Base-by-base conservation (phyloP, 2,797 vertebrate species). In the Enteromius paludinosus region DNA sequence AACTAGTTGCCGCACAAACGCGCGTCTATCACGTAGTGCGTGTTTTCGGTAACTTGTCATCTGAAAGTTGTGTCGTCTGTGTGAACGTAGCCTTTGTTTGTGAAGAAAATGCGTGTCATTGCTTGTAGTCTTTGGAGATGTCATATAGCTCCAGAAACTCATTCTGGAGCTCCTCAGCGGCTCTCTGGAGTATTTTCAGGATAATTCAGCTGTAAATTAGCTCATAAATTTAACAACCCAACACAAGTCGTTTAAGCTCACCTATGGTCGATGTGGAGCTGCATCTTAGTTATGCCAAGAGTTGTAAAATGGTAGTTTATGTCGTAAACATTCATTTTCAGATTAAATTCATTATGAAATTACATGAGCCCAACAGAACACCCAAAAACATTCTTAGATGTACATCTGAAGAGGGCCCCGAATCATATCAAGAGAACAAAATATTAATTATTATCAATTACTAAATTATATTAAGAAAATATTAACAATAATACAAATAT, bases 221-320 rank as follows among this genome's bases (percentile, higher is more conserved):
- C 87, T 69, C 85, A 71, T 89, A 87, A 86, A 90, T 84, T 52
- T 90, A 83, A 82, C 87, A 85, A 65, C 78, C 79, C 86, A 78
- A 84, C 81, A 49, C 71, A 59, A 14, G 77, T 59, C 64, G 86
- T 87, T 83, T 83, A 80, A 85, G 89, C 86, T 85, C 84, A 78
- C 70, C 20, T 62, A 33, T 33, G 38, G 38, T 52, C 73, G 68
- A 3, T 79, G 65, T 71, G 54, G 20, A 61, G 35, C 49, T 69
- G 25, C 3, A 20, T 23, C 25, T 66, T 8, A 11, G 47, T 35
- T 38, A 33, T 30, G 78, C 68, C 78, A 72, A 6, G 38, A 61
- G 56, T n/a, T 54, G 11, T 79, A 43, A 38, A 72, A 81, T 25
- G 5, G 5, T 25, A 49, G n/a, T 28, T 69, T n/a, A 6, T 30